Base-by-base conservation (phyloP, 2,113 vertebrate genomes). In the Microcebus jonahi region DNA sequence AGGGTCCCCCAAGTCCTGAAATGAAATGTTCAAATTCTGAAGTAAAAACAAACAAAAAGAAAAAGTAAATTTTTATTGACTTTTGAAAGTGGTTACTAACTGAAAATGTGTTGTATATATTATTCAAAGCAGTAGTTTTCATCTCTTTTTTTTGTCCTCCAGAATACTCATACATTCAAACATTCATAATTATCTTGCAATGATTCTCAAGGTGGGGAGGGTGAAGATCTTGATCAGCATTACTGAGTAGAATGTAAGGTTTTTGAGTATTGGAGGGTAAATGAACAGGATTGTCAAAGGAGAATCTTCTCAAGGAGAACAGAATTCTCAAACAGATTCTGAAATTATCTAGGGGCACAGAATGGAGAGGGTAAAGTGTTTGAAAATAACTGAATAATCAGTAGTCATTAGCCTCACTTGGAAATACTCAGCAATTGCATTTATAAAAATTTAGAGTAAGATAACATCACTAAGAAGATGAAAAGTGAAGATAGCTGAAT, bases 1-100 rank as follows among this genome's bases (percentile, higher is more conserved):
- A 85, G 98, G 97, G 48, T 99, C 99, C 42, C 99, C 99, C 97
- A 99, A 97, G 98, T 99, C 99, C 98, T 99, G 99, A 98, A 99
- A 99, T 94, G 99, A 99, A 98, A 99, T 98, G 97, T 99, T 99
- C 97, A 99, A 39, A 98, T 99, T 99, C 99, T 99, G 92, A 76
- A 76, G 92, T 18, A 95, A 13, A 97, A 68, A 88, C 92, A 94
- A 94, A 92, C 23, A 80, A 31, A 67, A 93, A 70, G 14, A 96
- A 94, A 97, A 20, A 95, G 5, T 87, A 93, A 96, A n/a, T 34
- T 92, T 27, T 87, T 73, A 0, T 15, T 42, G 83, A 5, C 11
- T 75, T 34, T 91, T 70, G 71, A 87, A 89, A 90, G 71, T n/a
- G 77, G n/a, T 59, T 71, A 79, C 86, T 82, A 79, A 63, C 76